phyloP scores from a whole-genome alignment of 2,797 vertebrate genomes.

The Psittacula echo region DNA sequence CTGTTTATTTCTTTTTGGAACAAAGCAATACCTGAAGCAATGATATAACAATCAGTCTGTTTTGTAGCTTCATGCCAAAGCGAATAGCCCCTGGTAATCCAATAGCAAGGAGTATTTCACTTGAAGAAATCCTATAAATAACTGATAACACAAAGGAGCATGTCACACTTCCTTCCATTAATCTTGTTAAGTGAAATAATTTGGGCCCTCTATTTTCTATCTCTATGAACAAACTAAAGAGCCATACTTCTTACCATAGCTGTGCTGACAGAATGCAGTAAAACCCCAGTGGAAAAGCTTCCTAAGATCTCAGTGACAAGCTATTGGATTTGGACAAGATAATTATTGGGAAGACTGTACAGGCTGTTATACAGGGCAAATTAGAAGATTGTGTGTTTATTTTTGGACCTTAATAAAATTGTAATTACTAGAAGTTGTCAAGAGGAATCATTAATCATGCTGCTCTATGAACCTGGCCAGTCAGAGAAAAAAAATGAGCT shows the following conservation, averaged over 20 bases:
- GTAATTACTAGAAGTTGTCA: conserved; percentile 24
- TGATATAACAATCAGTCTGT: background rate
- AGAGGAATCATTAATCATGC: background rate
- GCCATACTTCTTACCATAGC: background rate
- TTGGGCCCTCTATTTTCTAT: background rate
- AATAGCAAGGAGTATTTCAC: background rate
- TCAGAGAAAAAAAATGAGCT: background rate
- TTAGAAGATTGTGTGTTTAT: background rate
- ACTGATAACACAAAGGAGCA: background rate
- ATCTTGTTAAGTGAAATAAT: conserved; percentile 25
- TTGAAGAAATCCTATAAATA: background rate
- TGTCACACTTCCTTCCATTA: background rate
- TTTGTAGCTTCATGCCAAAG: background rate
- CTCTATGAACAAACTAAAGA: background rate
- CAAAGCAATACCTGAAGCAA: background rate
- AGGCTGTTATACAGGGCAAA: background rate
- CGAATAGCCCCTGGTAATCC: background rate
- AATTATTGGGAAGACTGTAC: background rate
- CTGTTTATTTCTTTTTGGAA: background rate
- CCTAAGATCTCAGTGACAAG: background rate
- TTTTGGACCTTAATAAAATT: conserved; percentile 36
- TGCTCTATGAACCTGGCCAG: background rate
- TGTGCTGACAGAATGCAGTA: background rate
- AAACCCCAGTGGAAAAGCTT: conserved; percentile 9
- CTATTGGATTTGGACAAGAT: conserved; percentile 4